Evolutionary conservation across 2,797 vertebrate species (phyloP).

Genomic region (Periparus ater): DNA sequence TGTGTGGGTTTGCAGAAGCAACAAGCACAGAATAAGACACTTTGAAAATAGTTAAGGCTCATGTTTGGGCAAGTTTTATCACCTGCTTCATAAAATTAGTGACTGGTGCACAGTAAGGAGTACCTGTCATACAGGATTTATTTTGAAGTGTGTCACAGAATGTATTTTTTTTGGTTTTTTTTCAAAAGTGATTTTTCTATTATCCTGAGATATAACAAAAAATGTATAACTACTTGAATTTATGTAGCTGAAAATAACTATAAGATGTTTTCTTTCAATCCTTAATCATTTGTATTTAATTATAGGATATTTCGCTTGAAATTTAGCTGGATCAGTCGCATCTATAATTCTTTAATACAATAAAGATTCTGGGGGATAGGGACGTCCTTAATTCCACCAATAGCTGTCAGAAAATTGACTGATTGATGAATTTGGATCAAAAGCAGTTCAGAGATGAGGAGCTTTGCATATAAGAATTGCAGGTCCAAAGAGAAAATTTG

Average conservation of each 20-base stretch:
- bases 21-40: not conserved
- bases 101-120: not conserved
- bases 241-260: not conserved
- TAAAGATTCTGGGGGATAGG: not conserved
- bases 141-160: not conserved
- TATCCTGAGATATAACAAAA: not conserved
- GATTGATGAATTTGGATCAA: not conserved
- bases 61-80: not conserved
- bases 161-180: not conserved
- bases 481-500: not conserved
- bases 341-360: not conserved
- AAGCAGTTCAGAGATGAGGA: not conserved
- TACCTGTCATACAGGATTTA: not conserved
- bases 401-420: not conserved
- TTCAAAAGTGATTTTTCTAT: not conserved
- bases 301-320: not conserved
- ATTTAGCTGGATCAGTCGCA: not conserved
- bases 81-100: not conserved
- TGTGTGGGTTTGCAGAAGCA: not conserved
- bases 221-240: not conserved
- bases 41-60: not conserved
- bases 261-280: not conserved
- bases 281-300: not conserved
- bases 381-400: not conserved
- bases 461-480: not conserved